A percentile compares a stretch with the other conserved stretches of the same genome.
These are phyloP conservation scores for Microtus obscurus DNA, from an alignment of 2,797 vertebrate genomes.

Conservation along the genomic window DNA sequence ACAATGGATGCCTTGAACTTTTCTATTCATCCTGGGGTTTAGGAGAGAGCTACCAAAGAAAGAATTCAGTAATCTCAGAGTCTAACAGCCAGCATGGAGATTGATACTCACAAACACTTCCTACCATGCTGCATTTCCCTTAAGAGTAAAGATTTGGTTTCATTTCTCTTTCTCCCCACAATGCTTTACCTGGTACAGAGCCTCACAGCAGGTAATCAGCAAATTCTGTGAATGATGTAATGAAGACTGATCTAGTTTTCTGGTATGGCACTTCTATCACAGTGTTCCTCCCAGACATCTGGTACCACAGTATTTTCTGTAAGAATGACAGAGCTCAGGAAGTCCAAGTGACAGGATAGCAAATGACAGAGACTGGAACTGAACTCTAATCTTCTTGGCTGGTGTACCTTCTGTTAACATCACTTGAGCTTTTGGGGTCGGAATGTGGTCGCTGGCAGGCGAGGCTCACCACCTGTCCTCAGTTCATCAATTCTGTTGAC, in stretches of 20 bases:
- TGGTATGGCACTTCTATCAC: background rate
- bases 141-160: background rate
- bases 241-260: background rate
- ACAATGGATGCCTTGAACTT: background rate
- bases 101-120: background rate
- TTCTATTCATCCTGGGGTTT: background rate
- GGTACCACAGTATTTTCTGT: background rate
- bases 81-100: background rate
- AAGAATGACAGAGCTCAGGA: background rate
- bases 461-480: background rate
- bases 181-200: background rate
- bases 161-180: background rate
- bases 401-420: background rate
- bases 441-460: background rate
- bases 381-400: background rate
- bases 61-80: conserved; percentile 28
- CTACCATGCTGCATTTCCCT: background rate
- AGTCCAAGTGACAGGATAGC: background rate
- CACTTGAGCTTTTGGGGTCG: background rate
- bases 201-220: background rate
- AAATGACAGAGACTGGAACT: background rate
- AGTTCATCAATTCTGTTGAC: background rate
- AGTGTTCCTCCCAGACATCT: background rate
- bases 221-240: background rate
- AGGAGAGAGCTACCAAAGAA: background rate